Evolutionary conservation across 2,113 vertebrate species (phyloP).

Genomic region (Ctenomys sociabilis): DNA sequence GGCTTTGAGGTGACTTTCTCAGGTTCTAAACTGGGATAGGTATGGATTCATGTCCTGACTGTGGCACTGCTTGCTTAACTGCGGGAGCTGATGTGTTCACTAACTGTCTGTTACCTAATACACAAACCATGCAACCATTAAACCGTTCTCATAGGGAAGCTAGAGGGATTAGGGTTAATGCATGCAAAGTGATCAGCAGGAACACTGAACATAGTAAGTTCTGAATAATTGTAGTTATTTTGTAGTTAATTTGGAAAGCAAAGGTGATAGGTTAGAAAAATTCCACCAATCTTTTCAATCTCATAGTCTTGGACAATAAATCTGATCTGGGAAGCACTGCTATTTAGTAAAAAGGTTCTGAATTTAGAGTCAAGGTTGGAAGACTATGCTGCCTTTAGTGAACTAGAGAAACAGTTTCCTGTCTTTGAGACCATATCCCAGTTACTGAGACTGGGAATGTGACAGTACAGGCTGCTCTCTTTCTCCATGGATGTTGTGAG

Average conservation of each 20-base stretch:
- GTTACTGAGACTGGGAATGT: not conserved
- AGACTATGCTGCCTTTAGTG: not conserved
- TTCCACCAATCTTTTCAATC: not conserved
- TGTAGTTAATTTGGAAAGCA: constrained; percentile 61
- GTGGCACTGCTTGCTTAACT: not conserved
- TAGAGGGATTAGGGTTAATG: not conserved
- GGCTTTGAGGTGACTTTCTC: not conserved
- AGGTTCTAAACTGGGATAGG: not conserved
- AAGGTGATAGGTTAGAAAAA: constrained; percentile 39
- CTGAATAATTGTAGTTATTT: constrained; percentile 48
- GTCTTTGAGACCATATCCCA: not conserved
- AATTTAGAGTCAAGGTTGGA: not conserved
- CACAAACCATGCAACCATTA: not conserved
- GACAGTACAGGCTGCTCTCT: not conserved
- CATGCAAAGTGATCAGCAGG: not conserved
- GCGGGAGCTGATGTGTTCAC: not conserved
- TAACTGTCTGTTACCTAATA: not conserved
- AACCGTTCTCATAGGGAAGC: not conserved
- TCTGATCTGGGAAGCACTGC: not conserved
- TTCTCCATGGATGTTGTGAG: not conserved
- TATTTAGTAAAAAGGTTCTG: not conserved
- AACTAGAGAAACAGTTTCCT: not conserved
- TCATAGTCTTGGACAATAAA: constrained; percentile 30
- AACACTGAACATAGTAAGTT: not conserved
- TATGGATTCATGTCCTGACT: not conserved